Conservation (phyloP, 2,888 invertebrate species). For the Acrobeloides nanus region DNA sequence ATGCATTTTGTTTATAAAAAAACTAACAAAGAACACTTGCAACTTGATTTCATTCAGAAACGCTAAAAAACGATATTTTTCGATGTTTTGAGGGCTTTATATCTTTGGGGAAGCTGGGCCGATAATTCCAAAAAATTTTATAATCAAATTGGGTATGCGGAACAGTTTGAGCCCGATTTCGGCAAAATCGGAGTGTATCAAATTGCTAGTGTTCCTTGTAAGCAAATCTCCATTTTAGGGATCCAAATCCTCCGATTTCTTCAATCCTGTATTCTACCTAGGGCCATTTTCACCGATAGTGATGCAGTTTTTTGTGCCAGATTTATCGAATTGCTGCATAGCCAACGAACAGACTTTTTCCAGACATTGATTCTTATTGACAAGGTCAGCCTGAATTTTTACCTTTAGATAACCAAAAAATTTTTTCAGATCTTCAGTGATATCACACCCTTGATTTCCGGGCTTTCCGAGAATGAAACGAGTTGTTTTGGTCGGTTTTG, state of each 20-base stretch:
- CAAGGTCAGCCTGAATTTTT: conserved; percentile 64
- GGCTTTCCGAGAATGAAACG: conserved; percentile 95
- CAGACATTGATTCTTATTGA: conserved; percentile 94
- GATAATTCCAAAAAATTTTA: too few species aligned
- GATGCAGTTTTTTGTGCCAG: conserved; percentile 95
- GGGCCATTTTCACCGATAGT: conserved; percentile 87
- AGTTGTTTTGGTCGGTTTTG: conserved; percentile 82
- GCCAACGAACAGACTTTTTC: conserved; percentile 81
- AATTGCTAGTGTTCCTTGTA: too few species aligned
- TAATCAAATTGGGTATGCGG: too few species aligned
- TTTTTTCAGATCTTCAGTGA: conserved; percentile 84
- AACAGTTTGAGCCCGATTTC: too few species aligned
- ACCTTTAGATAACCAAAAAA: not conserved
- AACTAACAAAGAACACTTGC: not conserved
- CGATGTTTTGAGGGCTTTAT: too few species aligned
- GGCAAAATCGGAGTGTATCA: too few species aligned
- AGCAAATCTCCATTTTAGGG: conserved; percentile 7
- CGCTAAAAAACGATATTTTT: too few species aligned
- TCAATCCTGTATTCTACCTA: conserved; percentile 89
- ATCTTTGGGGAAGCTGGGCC: too few species aligned
- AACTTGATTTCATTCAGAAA: too few species aligned
- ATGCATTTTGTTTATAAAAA: not conserved
- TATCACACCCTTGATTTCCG: conserved; percentile 90
- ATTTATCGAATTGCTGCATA: conserved; percentile 90
- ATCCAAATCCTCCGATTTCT: conserved; percentile 28